Conservation (phyloP, 2,888 invertebrate species). For the Cephus runcator region DNA sequence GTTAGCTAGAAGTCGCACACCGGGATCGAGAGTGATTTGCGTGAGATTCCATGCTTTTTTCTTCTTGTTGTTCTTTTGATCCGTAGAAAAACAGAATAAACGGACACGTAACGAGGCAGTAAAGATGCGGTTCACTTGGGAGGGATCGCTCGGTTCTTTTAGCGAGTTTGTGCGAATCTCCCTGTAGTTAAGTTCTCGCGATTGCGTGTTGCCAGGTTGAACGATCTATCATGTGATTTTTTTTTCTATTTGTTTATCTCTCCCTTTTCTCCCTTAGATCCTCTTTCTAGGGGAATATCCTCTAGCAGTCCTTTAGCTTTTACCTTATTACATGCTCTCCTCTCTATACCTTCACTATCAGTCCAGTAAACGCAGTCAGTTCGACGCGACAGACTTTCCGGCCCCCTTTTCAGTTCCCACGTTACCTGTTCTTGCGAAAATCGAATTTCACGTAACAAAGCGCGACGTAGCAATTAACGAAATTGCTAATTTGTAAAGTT, state of each 20-base stretch:
- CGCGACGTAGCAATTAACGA: constrained; percentile 43
- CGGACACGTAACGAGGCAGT: constrained; percentile 19
- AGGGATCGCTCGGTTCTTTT: not conserved
- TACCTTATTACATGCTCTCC: not conserved
- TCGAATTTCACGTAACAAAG: constrained; percentile 26
- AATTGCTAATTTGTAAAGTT: constrained; percentile 47
- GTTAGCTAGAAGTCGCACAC: not conserved
- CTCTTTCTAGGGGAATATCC: not conserved
- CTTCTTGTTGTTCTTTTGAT: not conserved
- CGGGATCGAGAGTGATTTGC: not conserved
- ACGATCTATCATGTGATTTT: not conserved
- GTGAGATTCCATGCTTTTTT: not conserved
- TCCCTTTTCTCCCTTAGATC: constrained; percentile 5
- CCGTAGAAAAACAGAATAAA: not conserved
- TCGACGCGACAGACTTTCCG: not conserved
- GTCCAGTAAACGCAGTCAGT: not conserved
- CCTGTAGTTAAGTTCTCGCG: not conserved
- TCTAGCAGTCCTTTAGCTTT: constrained; percentile 5
- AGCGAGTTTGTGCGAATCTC: constrained; percentile 5
- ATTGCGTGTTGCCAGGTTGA: constrained; percentile 6
- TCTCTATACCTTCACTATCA: not conserved
- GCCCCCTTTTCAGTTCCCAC: constrained; percentile 5
- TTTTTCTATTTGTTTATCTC: not conserved
- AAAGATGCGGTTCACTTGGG: constrained; percentile 10
- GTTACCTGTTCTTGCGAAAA: not conserved